Evolutionary conservation across 2,797 vertebrate genomes (phyloP), one percentile per base, ranked within the genome.

Genomic region (Pseudomugil tenellus): DNA sequence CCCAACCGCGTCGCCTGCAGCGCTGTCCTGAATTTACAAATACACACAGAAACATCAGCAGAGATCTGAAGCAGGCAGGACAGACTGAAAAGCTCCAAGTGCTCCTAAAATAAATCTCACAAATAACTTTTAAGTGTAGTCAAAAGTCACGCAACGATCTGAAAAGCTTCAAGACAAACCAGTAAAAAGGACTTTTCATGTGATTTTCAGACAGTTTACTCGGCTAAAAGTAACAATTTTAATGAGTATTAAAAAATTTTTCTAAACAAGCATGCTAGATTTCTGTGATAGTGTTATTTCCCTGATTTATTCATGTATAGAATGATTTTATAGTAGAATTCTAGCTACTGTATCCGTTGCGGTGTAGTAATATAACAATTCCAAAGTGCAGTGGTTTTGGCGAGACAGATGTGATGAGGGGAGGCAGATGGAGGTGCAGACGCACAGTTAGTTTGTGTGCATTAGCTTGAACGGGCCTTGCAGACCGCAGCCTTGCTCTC

Each of bases 21-120:
- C 75, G 8, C 58, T 89, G 86, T 85, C 83, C 89, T 90, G 87
- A 86, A 90, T 91, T 87, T 82, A 70, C 71, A 82, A 80, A 67
- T 86, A 63, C 53, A 59, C 52, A 81, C 34, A 35, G 62, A 81
- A 79, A 85, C 62, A 71, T 87, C 77, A 84, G 75, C 10, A 25
- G 71, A 58, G 79, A 87, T 91, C 74, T 87, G 64, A 73, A 73
- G 78, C 62, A 87, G 70, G 75, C 80, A 76, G 86, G 82, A 83
- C 78, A 79, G 63, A 68, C 76, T 82, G 83, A 85, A 52, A 81
- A 63, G 41, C 67, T 83, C 78, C 80, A 67, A 77, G 35, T 26
- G 34, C 48, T 67, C 32, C 70, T 52, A 69, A 84, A 86, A 86
- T 84, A 81, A 71, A 86, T 78, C 73, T 81, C 29, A n/a, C 60